Base-by-base conservation (phyloP, 1,140 invertebrate genomes). In the Mesaphorura yosii region DNA sequence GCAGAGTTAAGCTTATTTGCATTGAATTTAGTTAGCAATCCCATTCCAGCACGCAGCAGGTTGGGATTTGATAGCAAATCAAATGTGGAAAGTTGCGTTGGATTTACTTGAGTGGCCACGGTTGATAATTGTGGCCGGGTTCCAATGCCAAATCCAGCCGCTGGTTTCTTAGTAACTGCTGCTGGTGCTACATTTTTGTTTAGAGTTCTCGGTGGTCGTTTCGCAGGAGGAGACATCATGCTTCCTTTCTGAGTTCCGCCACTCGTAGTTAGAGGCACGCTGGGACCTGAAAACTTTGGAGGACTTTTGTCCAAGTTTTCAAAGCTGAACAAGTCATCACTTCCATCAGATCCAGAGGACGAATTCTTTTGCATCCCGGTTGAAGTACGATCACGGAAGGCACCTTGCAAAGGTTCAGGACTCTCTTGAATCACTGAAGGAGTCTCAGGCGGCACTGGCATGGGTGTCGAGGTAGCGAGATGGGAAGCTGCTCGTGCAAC, bases 1-100 rank as follows among this genome's bases (percentile, higher is more conserved):
- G 10, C 28, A 37, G 51, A 25, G 5, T n/a, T 23, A 14, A 53
- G 3, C 28, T 48, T 29, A 2, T 53, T 53, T 6, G 37, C 28
- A 4, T 23, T 14, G 10, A 56, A 28, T 25, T 50, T 37, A 6
- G 37, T 31, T 5, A 59, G 28, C 7, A 55, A 48, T 0, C 46
- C 37, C 23, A 55, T 38, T 2, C 58, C 58, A 22, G 53, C 49
- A n/a, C 19, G 38, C 6, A 59, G 37, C 14, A 50, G 27, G n/a
- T 28, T 31, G 15, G 48, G 53, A 31, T 55, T 39, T 10, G 41
- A 41, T 26, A 59, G 10, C 1, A 56, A 19, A 12, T 53, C 14
- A 29, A 31, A 49, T 10, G 49, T 57, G 0, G 54, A 46, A 14
- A 48, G 17, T 34, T 29, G 34, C 27, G 25, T 41, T 10, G 48